phyloP scores from a whole-genome alignment of 2,888 invertebrate species.

The Plemyria rubiginata region DNA sequence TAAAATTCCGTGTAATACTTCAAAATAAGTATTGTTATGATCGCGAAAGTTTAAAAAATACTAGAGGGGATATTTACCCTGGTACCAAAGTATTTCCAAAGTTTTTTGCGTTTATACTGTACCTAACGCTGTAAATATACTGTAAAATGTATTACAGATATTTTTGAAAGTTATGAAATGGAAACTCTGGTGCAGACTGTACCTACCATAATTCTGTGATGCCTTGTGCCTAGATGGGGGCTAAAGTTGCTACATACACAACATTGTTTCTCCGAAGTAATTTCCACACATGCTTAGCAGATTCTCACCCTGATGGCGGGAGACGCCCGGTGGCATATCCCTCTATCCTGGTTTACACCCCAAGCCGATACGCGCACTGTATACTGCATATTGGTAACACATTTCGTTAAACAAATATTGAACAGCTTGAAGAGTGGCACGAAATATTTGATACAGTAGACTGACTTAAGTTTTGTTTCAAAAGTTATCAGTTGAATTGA shows the following conservation, averaged over 20 bases:
- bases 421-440: constrained; percentile 15
- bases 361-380: constrained; percentile 19
- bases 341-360: constrained; percentile 26
- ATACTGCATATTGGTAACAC: constrained; percentile 37
- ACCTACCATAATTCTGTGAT: neutral
- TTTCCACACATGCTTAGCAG: neutral
- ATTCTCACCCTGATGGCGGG: constrained; percentile 21
- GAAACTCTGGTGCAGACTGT: no score
- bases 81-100: no score
- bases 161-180: no score
- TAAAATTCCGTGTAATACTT: no score
- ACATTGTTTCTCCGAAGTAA: neutral
- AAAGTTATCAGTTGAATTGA: no score
- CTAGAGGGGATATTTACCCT: no score
- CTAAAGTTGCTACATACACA: neutral
- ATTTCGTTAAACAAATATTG: constrained; percentile 35
- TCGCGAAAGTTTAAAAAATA: no score
- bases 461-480: neutral
- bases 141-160: no score
- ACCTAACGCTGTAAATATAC: no score
- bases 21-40: no score
- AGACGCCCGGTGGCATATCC: constrained; percentile 11
- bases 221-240: neutral
- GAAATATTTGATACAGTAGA: constrained; percentile 17
- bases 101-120: no score